Percentiles rank a stretch among this genome's conserved stretches.
Conservation (phyloP, 2,113 vertebrate species). For the Oxyruncus cristatus region DNA sequence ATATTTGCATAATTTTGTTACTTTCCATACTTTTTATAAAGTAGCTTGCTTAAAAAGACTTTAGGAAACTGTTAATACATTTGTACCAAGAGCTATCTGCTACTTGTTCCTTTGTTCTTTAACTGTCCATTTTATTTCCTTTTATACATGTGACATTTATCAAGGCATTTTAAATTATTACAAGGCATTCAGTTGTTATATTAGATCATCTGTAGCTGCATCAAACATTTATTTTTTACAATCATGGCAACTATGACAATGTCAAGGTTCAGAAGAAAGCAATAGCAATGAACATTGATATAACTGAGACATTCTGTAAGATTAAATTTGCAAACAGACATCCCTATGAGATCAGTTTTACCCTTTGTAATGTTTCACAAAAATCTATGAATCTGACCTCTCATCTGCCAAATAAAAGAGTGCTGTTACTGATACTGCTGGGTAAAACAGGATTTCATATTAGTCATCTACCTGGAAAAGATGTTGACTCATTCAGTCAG, state of each 20-base stretch:
- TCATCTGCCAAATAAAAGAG: background rate
- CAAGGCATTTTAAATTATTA: background rate
- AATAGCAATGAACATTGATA: background rate
- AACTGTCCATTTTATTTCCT: background rate
- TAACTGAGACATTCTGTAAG: background rate
- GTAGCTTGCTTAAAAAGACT: background rate
- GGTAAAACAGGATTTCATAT: background rate
- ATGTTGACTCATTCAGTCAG: background rate
- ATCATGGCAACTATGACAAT: background rate
- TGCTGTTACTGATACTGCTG: background rate
- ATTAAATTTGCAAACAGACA: background rate
- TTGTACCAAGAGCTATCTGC: background rate
- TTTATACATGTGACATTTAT: background rate
- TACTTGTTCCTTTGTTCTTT: background rate
- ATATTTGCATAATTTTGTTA: background rate
- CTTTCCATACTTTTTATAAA: background rate
- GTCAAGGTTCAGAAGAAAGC: background rate
- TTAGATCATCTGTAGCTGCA: background rate
- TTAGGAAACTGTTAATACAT: background rate
- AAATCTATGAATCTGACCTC: background rate
- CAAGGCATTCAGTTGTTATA: background rate
- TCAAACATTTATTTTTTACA: background rate
- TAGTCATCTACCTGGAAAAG: background rate
- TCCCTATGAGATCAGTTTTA: background rate
- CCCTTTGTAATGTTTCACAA: background rate